A percentile compares a stretch with the other conserved stretches of the same genome.
Conservation (phyloP, 2,888 invertebrate species). For the Leucoptera coffeella region DNA sequence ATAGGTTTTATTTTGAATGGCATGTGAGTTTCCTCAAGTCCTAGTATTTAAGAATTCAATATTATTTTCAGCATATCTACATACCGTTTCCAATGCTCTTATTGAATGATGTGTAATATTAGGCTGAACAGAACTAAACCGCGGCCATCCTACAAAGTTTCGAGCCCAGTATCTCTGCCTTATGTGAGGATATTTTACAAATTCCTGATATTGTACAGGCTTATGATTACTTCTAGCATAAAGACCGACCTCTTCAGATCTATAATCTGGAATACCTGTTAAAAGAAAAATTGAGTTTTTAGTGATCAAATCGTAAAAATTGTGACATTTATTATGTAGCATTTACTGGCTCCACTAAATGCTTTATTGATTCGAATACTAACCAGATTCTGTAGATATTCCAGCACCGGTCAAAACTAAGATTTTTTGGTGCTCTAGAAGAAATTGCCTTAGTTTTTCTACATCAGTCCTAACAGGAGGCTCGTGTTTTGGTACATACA, state of each 20-base stretch:
- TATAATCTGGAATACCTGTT: conserved; percentile 87
- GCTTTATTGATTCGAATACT: conserved; percentile 7
- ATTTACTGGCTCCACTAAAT: no score
- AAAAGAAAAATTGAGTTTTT: no score
- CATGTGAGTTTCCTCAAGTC: no score
- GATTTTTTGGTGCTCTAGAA: conserved; percentile 48
- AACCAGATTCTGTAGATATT: conserved; percentile 90
- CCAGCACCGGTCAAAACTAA: conserved; percentile 89
- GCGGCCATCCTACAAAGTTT: conserved; percentile 89
- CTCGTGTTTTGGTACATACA: conserved; percentile 66
- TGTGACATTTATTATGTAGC: no score
- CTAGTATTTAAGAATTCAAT: neutral
- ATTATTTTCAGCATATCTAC: no score
- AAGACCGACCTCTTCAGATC: conserved; percentile 86
- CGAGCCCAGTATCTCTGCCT: conserved; percentile 92
- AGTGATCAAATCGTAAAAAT: no score
- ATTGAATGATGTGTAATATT: conserved; percentile 73
- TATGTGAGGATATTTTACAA: conserved; percentile 59
- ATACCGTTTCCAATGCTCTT: conserved; percentile 62
- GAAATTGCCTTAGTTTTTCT: conserved; percentile 51
- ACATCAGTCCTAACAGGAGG: conserved; percentile 58
- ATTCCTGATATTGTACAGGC: conserved; percentile 84
- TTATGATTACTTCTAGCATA: conserved; percentile 80
- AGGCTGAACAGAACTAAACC: conserved; percentile 73
- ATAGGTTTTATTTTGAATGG: no score